Evolutionary conservation across 2,113 vertebrate genomes (phyloP).

Genomic region (Melanocharis versteri): DNA sequence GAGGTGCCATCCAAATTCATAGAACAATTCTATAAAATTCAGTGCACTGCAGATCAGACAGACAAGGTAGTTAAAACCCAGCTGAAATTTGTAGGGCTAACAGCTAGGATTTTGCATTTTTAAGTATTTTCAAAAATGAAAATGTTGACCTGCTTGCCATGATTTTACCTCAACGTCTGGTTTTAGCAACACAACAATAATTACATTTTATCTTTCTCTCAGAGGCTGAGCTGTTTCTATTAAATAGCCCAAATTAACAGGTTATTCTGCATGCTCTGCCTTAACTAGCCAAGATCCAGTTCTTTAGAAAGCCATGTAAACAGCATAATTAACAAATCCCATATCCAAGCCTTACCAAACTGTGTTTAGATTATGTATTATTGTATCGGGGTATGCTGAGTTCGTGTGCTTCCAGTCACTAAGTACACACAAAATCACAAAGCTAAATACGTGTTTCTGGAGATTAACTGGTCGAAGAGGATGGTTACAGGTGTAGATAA

Average conservation of each 20-base stretch:
- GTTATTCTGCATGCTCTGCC: neutral
- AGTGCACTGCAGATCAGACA: neutral
- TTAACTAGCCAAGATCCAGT: neutral
- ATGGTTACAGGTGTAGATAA: fast-evolving
- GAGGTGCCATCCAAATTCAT: neutral
- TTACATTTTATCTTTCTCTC: neutral
- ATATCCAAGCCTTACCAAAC: neutral
- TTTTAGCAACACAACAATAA: neutral
- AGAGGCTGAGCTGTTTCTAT: neutral
- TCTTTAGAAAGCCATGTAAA: neutral
- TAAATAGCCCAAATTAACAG: neutral
- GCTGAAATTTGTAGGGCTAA: neutral
- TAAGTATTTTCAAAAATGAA: neutral
- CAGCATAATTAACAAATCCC: neutral
- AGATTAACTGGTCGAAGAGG: neutral
- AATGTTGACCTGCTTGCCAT: neutral
- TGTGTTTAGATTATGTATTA: neutral
- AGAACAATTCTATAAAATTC: neutral
- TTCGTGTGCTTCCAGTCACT: neutral
- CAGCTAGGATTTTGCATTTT: neutral
- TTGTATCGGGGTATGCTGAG: neutral
- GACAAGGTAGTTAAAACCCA: neutral
- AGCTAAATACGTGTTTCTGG: neutral
- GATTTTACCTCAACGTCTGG: neutral
- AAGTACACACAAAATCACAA: neutral